These are phyloP conservation scores for Clivina fossor DNA, from an alignment of 2,888 invertebrate species.

Conservation along the genomic window DNA sequence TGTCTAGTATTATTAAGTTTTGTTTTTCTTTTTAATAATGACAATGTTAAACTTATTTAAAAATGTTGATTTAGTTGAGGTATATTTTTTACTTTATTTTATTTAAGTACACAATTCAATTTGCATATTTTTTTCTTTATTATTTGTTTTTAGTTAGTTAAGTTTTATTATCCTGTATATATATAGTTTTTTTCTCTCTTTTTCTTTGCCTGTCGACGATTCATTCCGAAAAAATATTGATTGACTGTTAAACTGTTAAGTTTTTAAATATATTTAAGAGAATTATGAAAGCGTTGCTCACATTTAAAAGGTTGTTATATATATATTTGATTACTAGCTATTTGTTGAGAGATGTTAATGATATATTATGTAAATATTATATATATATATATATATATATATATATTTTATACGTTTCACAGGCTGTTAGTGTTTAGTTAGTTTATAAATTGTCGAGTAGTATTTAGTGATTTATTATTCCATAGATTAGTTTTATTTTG, in stretches of 20 bases:
- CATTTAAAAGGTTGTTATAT: constrained; percentile 29
- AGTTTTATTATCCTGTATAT: neutral
- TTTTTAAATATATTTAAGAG: constrained; percentile 28
- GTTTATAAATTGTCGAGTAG: no score
- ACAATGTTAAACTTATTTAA: no score
- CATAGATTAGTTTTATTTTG: constrained; percentile 27
- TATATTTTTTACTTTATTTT: no score
- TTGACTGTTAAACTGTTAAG: constrained; percentile 30
- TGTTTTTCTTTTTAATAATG: no score
- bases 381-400: constrained; percentile 18
- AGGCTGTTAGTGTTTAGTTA: constrained; percentile 23
- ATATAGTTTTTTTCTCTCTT: no score
- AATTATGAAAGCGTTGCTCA: constrained; percentile 31
- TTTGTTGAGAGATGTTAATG: constrained; percentile 5
- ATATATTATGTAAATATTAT: neutral
- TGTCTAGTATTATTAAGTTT: no score
- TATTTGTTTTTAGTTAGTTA: neutral
- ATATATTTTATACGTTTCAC: constrained; percentile 30
- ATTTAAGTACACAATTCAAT: no score
- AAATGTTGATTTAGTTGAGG: no score
- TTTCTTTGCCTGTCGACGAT: constrained; percentile 30
- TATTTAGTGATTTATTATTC: constrained; percentile 20
- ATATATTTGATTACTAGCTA: constrained; percentile 15
- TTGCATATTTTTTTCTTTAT: no score
- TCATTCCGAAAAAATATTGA: constrained; percentile 27